phyloP scores from a whole-genome alignment of 2,888 invertebrate genomes.

The Lycia hirtaria region DNA sequence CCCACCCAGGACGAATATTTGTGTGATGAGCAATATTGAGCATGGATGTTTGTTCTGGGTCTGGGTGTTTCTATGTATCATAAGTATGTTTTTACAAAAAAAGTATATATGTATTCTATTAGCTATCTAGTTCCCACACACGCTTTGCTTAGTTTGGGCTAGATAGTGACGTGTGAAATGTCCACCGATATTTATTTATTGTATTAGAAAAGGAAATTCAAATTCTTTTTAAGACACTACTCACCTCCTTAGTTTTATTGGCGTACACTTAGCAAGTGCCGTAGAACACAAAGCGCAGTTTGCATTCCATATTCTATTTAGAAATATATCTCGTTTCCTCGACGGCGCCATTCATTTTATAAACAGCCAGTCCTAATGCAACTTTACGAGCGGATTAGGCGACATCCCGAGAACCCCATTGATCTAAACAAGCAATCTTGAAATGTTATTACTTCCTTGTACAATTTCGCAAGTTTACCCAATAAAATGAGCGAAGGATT shows the following conservation, averaged over 20 bases:
- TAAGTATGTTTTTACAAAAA: no score
- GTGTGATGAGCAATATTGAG: no score
- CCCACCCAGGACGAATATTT: no score
- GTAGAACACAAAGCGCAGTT: conserved; percentile 29
- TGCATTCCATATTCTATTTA: conserved; percentile 37
- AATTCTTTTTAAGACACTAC: no score
- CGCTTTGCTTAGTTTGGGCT: no score
- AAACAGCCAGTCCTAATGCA: conserved; percentile 45
- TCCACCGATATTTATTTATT: no score
- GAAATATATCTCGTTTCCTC: conserved; percentile 38
- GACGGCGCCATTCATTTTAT: conserved; percentile 38
- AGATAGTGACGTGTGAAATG: no score
- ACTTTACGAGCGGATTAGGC: conserved; percentile 45
- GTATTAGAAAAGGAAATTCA: no score
- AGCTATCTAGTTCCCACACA: no score
- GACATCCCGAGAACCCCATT: conserved; percentile 45
- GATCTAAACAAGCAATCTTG: conserved; percentile 48
- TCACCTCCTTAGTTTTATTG: not conserved
- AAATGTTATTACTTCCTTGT: conserved; percentile 44
- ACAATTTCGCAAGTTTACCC: conserved; percentile 56
- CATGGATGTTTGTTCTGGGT: no score
- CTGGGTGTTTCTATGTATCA: no score
- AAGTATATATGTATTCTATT: no score
- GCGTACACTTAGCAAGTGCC: not conserved
- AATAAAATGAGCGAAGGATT: conserved; percentile 60